Percentiles rank a stretch among this genome's conserved stretches.
Evolutionary conservation across 2,797 vertebrate genomes (phyloP).

Genomic region (Myioborus melanocephalus): DNA sequence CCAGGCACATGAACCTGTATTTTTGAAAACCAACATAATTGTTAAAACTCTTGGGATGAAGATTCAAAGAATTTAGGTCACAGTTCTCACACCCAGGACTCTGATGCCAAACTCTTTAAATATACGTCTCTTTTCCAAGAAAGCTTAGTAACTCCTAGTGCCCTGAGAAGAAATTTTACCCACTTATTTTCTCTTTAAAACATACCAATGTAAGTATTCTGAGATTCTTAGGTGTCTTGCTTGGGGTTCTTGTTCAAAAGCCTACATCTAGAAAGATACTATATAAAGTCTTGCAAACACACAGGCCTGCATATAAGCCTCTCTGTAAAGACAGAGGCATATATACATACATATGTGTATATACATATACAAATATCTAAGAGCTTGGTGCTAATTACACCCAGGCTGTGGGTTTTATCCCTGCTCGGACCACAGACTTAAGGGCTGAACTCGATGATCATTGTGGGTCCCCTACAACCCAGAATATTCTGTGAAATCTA

Average conservation of each 20-base stretch:
- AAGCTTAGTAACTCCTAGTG: not conserved
- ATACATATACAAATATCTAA: not conserved
- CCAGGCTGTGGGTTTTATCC: not conserved
- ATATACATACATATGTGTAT: not conserved
- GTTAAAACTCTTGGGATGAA: not conserved
- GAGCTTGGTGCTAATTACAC: not conserved
- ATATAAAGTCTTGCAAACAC: not conserved
- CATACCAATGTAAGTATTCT: not conserved
- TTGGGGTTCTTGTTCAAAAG: not conserved
- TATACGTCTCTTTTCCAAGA: not conserved
- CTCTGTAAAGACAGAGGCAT: not conserved
- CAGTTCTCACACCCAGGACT: not conserved
- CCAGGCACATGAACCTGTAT: not conserved
- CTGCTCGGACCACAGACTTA: not conserved
- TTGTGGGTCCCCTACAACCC: not conserved
- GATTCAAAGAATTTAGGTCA: not conserved
- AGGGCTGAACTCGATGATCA: not conserved
- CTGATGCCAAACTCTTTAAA: not conserved
- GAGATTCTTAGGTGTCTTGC: not conserved
- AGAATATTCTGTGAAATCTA: not conserved
- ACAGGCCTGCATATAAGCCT: not conserved
- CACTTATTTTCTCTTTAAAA: not conserved
- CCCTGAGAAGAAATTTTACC: not conserved
- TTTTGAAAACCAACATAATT: not conserved
- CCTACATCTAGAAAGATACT: not conserved